Conservation (phyloP, 2,113 vertebrate genomes). For the Addax nasomaculatus region DNA sequence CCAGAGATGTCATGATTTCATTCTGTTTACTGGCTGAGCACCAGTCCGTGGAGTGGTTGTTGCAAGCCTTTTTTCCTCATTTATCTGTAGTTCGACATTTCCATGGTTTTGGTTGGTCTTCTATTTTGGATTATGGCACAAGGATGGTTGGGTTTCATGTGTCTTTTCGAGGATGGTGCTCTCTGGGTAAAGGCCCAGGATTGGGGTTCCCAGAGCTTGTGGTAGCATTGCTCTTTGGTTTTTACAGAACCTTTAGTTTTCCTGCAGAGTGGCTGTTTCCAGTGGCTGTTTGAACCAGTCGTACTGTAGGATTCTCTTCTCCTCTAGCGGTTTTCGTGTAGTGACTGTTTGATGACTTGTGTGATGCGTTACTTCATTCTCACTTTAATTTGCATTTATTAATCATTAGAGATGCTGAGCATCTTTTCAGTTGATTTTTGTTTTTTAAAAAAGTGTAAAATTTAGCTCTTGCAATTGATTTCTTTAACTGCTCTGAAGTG, state of each 20-base stretch:
- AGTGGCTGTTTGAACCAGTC: background rate
- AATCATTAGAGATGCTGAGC: background rate
- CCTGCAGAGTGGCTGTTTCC: background rate
- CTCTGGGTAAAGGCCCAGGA: background rate
- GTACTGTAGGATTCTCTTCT: background rate
- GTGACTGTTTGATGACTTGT: background rate
- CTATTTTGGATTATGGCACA: background rate
- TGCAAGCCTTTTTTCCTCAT: background rate
- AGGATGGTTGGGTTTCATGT: background rate
- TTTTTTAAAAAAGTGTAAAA: background rate
- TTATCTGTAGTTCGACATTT: background rate
- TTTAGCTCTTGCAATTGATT: background rate
- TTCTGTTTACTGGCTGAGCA: background rate
- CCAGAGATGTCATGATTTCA: background rate
- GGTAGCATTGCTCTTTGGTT: background rate
- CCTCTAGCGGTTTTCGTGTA: background rate
- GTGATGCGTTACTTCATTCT: background rate
- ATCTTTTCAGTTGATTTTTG: background rate
- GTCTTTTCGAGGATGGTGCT: background rate
- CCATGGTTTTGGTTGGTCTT: background rate
- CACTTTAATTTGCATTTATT: background rate
- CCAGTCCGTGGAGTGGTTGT: background rate
- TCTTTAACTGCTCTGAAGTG: background rate
- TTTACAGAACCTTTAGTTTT: background rate
- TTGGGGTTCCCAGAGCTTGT: background rate